Base-by-base conservation (phyloP, 2,888 invertebrate genomes). In the Agrotis ipsilon region DNA sequence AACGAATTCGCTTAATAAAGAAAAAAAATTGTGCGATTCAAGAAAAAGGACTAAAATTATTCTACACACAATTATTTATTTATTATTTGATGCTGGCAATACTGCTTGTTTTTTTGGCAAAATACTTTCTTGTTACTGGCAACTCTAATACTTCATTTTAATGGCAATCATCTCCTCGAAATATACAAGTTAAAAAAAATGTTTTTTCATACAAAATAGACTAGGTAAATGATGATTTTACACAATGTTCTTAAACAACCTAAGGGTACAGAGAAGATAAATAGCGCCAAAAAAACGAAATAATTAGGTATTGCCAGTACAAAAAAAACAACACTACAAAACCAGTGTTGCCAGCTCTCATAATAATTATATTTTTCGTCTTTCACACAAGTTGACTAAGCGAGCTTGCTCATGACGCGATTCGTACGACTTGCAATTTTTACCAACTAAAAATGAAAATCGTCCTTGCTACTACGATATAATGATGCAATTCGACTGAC, bases 21-120 rank as follows among this genome's bases (percentile, higher is more conserved):
- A 80, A 75, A 79, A 73, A 80, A 60, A 39, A 80, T 85, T 85
- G 85, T 85, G 85, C 86, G 84, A 77, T 74, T 62, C 46, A 77
- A 68, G 74, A 73, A 70, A 72, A 75, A 55, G 51, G 57, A 79
- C 83, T 58, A 70, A 70, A 68, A 68, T 68, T 75, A 80, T 58
- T 74, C 72, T 82, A 83, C 78, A 83, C 80, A 77, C 72, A 79
- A 60, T 80, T 76, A 62, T 77, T 76, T 66, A 73, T 66, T 65
- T 66, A n/a, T n/a, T n/a, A n/a, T n/a, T 70, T 62, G 58, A 77
- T 19, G 51, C 68, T 80, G 74, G 72, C 80, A 83, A 61, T 80
- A 83, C 71, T 73, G 68, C n/a, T 62, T 52, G 51, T 48, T 68
- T 72, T 78, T 85, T 85, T 79, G 81, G 81, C 73, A 81, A 75